phyloP scores from a whole-genome alignment of 1,140 invertebrate genomes.

The Cyclargus thomasi region DNA sequence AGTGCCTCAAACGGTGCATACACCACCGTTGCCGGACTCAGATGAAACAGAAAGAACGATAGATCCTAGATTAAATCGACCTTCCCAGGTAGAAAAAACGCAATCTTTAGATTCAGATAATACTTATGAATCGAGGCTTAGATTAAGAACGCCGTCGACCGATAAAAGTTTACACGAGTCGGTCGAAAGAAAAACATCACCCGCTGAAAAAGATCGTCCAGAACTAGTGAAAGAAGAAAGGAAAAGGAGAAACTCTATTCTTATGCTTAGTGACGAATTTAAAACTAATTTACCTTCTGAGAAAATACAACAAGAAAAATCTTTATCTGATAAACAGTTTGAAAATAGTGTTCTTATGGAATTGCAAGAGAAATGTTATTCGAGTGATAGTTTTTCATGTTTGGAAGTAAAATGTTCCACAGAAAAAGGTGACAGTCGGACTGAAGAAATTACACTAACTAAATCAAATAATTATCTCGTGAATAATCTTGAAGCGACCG shows the following conservation, averaged over 20 bases:
- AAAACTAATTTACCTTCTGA: slow-evolving; percentile 17
- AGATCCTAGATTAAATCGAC: slow-evolving; percentile 29
- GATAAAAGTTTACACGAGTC: slow-evolving; percentile 34
- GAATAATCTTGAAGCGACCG: slow-evolving; percentile 25
- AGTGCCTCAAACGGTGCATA: slow-evolving; percentile 36
- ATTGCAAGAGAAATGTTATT: slow-evolving; percentile 23
- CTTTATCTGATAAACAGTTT: slow-evolving; percentile 18
- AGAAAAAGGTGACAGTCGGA: slow-evolving; percentile 23
- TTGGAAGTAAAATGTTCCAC: slow-evolving; percentile 23
- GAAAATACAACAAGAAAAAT: slow-evolving; percentile 15
- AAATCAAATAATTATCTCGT: slow-evolving; percentile 25
- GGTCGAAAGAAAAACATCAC: slow-evolving; percentile 28
- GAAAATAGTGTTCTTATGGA: slow-evolving; percentile 25
- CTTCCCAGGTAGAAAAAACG: slow-evolving; percentile 32
- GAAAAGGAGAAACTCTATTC: slow-evolving; percentile 27
- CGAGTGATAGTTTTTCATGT: slow-evolving; percentile 22
- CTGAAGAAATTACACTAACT: slow-evolving; percentile 19
- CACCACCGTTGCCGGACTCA: slow-evolving; percentile 54
- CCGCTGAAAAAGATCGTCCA: slow-evolving; percentile 21
- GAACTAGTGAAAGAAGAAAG: slow-evolving; percentile 25
- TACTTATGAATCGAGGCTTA: slow-evolving; percentile 36
- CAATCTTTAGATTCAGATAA: slow-evolving; percentile 44
- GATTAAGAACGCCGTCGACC: slow-evolving; percentile 48
- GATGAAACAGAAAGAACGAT: slow-evolving; percentile 64
- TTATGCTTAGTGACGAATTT: slow-evolving; percentile 19